These are phyloP conservation scores for Ia io DNA, from an alignment of 2,113 vertebrate genomes.

Conservation along the genomic window DNA sequence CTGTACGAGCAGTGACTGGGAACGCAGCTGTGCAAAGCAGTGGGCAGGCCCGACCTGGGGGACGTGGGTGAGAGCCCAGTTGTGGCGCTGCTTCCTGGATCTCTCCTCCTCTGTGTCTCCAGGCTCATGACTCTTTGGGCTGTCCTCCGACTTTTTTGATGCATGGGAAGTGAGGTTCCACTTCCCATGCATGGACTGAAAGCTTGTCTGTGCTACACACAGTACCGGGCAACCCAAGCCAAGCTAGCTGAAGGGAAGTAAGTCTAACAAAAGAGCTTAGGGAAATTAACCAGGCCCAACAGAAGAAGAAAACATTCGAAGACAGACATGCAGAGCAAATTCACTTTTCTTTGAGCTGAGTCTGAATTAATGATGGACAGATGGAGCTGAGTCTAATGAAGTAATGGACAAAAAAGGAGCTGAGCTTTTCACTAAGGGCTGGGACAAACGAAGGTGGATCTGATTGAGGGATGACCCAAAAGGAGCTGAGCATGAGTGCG, in stretches of 20 bases:
- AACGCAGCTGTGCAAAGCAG: background rate
- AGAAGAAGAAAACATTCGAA: background rate
- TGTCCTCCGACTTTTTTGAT: rapidly evolving
- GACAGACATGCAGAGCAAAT: background rate
- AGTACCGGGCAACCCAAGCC: background rate
- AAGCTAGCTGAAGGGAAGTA: background rate
- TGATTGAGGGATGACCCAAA: background rate
- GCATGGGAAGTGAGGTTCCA: rapidly evolving
- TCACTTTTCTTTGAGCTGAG: too few relatives aligned
- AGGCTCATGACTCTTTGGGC: rapidly evolving
- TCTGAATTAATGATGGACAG: background rate
- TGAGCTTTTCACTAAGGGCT: background rate
- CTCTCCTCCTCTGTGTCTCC: rapidly evolving
- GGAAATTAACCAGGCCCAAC: too few relatives aligned
- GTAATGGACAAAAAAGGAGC: too few relatives aligned
- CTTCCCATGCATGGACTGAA: rapidly evolving
- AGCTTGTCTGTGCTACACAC: background rate
- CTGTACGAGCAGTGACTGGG: background rate
- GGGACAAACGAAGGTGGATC: background rate
- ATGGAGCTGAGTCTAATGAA: background rate
- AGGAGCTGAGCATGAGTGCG: too few relatives aligned
- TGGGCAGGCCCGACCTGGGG: background rate
- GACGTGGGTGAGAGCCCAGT: rapidly evolving
- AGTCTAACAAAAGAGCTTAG: background rate
- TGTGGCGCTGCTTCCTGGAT: rapidly evolving